phyloP scores from a whole-genome alignment of 2,888 invertebrate species.

The Spilarctia lutea region DNA sequence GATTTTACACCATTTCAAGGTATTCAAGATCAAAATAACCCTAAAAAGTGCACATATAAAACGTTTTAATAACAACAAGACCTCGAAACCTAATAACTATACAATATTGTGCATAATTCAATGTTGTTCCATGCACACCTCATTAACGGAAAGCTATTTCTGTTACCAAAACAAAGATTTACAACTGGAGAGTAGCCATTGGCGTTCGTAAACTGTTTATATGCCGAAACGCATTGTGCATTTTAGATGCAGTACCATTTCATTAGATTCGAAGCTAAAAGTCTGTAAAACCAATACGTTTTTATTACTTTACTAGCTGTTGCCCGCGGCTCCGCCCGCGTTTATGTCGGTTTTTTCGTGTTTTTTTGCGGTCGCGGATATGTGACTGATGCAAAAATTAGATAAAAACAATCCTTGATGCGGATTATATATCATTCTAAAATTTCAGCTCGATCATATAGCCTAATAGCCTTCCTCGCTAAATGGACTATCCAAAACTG shows the following conservation, averaged over 20 bases:
- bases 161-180: conserved; percentile 16
- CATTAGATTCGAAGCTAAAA: neutral
- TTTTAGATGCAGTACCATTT: neutral
- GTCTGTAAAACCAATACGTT: neutral
- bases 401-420: too few species aligned
- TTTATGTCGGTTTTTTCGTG: too few species aligned
- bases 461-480: too few species aligned
- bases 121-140: conserved; percentile 4
- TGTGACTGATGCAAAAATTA: too few species aligned
- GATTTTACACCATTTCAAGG: neutral
- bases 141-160: conserved; percentile 11
- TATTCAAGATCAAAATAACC: neutral
- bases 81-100: neutral
- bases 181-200: conserved; percentile 6
- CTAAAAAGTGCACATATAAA: neutral
- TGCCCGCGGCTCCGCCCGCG: too few species aligned
- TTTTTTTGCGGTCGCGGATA: too few species aligned
- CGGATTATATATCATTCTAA: too few species aligned
- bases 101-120: neutral
- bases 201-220: conserved; percentile 10
- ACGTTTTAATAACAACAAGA: neutral
- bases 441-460: too few species aligned
- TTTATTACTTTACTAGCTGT: too few species aligned
- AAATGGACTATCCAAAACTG: too few species aligned
- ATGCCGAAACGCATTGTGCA: neutral